Percentiles rank a stretch among this genome's conserved stretches.
These are phyloP conservation scores for Sphenodon punctatus DNA, from an alignment of 2,797 vertebrate species.

Conservation along the genomic window DNA sequence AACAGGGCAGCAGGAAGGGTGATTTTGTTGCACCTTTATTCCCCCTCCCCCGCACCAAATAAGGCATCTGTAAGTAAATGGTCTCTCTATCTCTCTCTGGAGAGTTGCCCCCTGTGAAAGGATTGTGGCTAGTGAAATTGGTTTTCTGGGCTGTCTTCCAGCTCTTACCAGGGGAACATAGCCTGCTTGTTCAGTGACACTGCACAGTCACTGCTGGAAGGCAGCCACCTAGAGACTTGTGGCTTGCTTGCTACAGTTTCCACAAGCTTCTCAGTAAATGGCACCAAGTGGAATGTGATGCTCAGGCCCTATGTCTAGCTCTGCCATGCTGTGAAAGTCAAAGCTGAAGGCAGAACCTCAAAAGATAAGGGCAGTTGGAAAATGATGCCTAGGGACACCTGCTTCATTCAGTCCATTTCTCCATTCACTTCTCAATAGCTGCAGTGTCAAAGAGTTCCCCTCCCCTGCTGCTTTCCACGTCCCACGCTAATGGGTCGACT, in stretches of 20 bases:
- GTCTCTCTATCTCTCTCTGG: neutral
- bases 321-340: conserved; percentile 9
- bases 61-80: neutral
- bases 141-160: neutral
- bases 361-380: conserved; percentile 23
- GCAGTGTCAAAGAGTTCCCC: conserved; percentile 30
- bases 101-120: neutral
- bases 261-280: neutral
- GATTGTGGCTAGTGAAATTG: neutral
- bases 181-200: neutral
- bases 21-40: conserved; percentile 3
- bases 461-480: conserved; percentile 51
- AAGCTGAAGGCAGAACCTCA: conserved; percentile 13
- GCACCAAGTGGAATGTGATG: neutral
- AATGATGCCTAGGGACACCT: neutral
- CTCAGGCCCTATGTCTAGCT: neutral
- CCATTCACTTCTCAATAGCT: conserved; percentile 48
- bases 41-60: too few relatives aligned
- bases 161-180: neutral
- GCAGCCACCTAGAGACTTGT: fast-evolving
- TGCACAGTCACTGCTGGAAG: fast-evolving
- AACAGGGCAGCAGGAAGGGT: neutral
- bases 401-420: conserved; percentile 29
- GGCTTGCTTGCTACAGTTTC: neutral
- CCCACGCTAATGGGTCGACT: conserved; percentile 60